phyloP scores from a whole-genome alignment of 1,140 invertebrate genomes.

The Temnothorax longispinosus region DNA sequence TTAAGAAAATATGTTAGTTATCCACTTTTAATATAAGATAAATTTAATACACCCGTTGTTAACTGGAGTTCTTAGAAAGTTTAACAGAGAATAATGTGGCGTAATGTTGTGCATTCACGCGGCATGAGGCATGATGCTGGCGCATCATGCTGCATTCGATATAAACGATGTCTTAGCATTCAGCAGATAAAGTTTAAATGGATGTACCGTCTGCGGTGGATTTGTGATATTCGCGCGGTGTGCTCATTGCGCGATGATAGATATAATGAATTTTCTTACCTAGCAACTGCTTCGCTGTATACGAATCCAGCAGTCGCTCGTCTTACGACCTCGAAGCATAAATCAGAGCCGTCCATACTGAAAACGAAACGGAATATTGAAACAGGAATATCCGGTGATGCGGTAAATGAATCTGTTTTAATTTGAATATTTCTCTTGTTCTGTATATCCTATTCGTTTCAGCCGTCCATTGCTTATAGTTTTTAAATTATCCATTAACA shows the following conservation, averaged over 20 bases:
- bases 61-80: neutral
- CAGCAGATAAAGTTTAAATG: conserved; percentile 33
- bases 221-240: neutral
- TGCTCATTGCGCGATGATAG: conserved; percentile 5
- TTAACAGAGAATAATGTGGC: neutral
- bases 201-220: conserved; percentile 13
- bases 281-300: conserved; percentile 99
- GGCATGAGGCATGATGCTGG: neutral
- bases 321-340: conserved; percentile 99
- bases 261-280: conserved; percentile 88
- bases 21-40: too few relatives aligned
- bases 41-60: neutral
- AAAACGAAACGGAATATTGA: conserved; percentile 81
- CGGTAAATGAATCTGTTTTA: neutral
- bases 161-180: conserved; percentile 13
- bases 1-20: neutral
- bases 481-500: neutral
- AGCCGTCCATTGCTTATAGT: neutral
- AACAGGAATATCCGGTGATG: neutral
- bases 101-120: neutral
- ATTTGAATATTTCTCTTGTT: neutral
- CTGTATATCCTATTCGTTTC: neutral
- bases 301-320: conserved; percentile 98
- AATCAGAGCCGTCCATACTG: conserved; percentile 99
- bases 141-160: neutral